Conservation (phyloP, 2,113 vertebrate species). For the Phalacrocorax aristotelis region DNA sequence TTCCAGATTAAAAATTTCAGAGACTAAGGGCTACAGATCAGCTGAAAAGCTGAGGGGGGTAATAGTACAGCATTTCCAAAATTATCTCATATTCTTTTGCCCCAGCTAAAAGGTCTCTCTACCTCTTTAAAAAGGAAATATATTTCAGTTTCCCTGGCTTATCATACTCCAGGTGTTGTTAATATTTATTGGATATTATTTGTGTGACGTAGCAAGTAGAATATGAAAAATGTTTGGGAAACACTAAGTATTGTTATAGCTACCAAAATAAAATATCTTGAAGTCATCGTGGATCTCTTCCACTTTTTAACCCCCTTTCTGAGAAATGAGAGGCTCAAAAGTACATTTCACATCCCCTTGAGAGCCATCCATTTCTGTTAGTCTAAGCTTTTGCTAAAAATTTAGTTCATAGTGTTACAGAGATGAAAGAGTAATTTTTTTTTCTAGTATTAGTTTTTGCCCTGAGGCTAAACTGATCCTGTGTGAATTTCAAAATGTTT, state of each 20-base stretch:
- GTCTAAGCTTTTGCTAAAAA: neutral
- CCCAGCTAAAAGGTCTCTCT: neutral
- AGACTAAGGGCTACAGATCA: neutral
- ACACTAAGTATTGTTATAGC: neutral
- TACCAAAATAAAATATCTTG: neutral
- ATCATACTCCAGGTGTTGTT: neutral
- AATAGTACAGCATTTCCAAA: neutral
- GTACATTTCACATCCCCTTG: neutral
- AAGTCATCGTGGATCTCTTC: neutral
- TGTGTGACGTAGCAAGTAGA: neutral
- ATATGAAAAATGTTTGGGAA: neutral
- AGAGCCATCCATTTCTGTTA: neutral
- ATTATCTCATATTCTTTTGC: neutral
- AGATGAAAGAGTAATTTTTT: neutral
- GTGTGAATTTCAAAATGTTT: conserved; percentile 24
- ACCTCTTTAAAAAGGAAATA: neutral
- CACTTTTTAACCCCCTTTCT: neutral
- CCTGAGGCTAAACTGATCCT: neutral
- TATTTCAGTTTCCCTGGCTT: neutral
- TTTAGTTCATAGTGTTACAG: neutral
- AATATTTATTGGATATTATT: neutral
- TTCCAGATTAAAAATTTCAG: neutral
- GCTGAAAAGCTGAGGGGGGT: neutral
- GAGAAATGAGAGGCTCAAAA: neutral
- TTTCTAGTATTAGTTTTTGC: neutral